Base-by-base conservation (phyloP, 2,797 vertebrate species). In the Neosilurus hyrtlii region DNA sequence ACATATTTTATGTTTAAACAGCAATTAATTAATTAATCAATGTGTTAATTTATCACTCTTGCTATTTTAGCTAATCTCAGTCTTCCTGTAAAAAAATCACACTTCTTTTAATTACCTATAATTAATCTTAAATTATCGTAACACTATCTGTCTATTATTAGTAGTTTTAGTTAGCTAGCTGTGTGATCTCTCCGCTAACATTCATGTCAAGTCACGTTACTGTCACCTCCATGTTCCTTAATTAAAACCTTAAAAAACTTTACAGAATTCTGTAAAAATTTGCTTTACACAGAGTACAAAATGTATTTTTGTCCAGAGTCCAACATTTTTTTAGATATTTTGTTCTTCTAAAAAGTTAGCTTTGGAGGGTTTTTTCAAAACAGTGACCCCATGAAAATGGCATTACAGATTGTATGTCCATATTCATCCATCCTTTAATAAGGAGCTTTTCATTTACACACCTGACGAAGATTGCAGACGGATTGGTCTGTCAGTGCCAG, bases 391-490 rank as follows among this genome's bases (percentile, higher is more conserved):
- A 11, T 14, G 54, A 22, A 59, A 16, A 37, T 75, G 26, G 35
- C 26, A 57, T 57, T 37, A 59, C 20, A 57, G 35, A 57, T 22
- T n/a, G n/a, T n/a, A n/a, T n/a, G n/a, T n/a, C 0, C 56, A 37
- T 43, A 24, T 9, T n/a, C 11, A 4, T 0, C 56, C 73, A 61
- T 75, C 54, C 37, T 54, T 37, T 57, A 16, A 35, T 7, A 35
- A 30, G 71, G 9, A 75, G 37, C 22, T n/a, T 6, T 37, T 26
- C 9, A 56, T 76, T 76, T 61, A 43, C 30, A 76, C 56, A 76
- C 73, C 73, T 76, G 73, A 61, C 59, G 30, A 76, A 56, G 63
- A 74, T 56, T 52, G 54, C 52, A 18, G 49, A 74, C 72, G 67
- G 49, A 82, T 30, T 76, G 35, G 30, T 26, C 62, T 49, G 52